Conservation (phyloP, 2,113 vertebrate genomes). For the Mus musculus region GRCm39 chr1:92707001-92707500, state of each 20-base stretch:
- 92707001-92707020: too few relatives aligned
- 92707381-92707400: not conserved
- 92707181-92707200: not conserved
- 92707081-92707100: not conserved
- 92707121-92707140: not conserved
- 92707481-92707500: not conserved
- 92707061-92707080: not conserved
- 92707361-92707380: not conserved
- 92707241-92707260: too few relatives aligned
- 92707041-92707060: not conserved
- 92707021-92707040: not conserved
- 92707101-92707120: not conserved
- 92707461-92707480: not conserved
- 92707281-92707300: not conserved
- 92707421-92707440: not conserved
- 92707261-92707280: not conserved
- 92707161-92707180: not conserved
- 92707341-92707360: not conserved
- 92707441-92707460: not conserved
- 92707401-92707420: not conserved
- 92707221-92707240: not conserved
- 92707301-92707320: not conserved
- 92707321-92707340: not conserved
- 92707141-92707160: not conserved
- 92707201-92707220: not conserved